Percentiles rank a stretch among this genome's conserved stretches.
Conservation (phyloP, 92 coral and sea anemone genomes). For the Anthopleura xanthogrammica region DNA sequence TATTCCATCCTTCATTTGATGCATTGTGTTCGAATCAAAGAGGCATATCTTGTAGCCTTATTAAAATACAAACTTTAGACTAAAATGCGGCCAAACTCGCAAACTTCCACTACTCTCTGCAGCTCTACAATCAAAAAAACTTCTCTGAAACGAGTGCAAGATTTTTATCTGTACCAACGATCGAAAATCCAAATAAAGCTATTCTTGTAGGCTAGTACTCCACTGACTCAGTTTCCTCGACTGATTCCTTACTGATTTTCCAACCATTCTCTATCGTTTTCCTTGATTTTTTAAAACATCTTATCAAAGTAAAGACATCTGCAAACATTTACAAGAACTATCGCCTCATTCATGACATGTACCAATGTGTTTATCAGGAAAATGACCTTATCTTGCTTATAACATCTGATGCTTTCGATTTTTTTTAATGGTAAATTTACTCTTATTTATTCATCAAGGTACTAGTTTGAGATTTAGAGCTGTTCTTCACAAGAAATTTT, state of each 20-base stretch:
- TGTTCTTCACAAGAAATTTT: too few species aligned
- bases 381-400: neutral
- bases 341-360: neutral
- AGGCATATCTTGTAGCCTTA: too few species aligned
- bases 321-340: neutral
- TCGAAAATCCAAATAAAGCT: neutral
- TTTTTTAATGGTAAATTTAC: too few species aligned
- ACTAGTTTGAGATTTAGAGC: too few species aligned
- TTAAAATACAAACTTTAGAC: too few species aligned
- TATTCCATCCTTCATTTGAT: neutral
- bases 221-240: neutral
- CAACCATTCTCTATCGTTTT: too few species aligned
- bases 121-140: too few species aligned
- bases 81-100: too few species aligned
- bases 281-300: neutral
- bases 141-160: too few species aligned
- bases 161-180: too few species aligned
- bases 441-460: too few species aligned
- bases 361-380: constrained; percentile 2
- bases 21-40: neutral
- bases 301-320: neutral
- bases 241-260: neutral
- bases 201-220: neutral
- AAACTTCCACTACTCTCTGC: too few species aligned
- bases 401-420: neutral